Percentiles rank a stretch among this genome's conserved stretches.
Conservation (phyloP, 2,888 invertebrate species). For the Ramazzottius varieornatus region DNA sequence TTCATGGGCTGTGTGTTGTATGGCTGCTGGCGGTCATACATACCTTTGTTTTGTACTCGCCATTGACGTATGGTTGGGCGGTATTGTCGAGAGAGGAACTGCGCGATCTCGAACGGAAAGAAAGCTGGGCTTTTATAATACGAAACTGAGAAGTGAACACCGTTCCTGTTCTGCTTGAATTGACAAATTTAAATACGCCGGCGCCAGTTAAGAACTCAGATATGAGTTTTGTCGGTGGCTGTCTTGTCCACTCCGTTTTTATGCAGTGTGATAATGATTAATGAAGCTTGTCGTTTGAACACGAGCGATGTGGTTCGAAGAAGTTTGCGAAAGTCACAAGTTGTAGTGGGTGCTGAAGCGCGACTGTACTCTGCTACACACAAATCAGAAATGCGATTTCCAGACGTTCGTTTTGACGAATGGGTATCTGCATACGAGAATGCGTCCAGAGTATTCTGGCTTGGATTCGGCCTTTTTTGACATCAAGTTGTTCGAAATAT, state of each 20-base stretch:
- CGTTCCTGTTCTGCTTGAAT: background rate
- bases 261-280: background rate
- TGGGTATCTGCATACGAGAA: no score
- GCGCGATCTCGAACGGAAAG: conserved; percentile 52
- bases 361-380: no score
- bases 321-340: no score
- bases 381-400: no score
- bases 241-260: background rate
- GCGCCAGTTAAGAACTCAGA: no score
- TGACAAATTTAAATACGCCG: background rate
- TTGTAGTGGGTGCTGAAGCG: no score
- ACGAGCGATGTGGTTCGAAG: no score
- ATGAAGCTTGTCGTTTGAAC: background rate
- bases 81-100: conserved; percentile 40
- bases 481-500: no score
- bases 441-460: no score
- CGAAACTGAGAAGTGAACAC: conserved; percentile 25
- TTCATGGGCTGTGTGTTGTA: no score
- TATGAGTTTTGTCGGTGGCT: background rate
- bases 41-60: background rate
- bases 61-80: background rate
- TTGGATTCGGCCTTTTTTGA: no score
- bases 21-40: background rate
- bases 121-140: conserved; percentile 80
- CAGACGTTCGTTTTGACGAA: no score